Base-by-base conservation (phyloP, 1,140 invertebrate species). In the Cyrtorhinus lividipennis region DNA sequence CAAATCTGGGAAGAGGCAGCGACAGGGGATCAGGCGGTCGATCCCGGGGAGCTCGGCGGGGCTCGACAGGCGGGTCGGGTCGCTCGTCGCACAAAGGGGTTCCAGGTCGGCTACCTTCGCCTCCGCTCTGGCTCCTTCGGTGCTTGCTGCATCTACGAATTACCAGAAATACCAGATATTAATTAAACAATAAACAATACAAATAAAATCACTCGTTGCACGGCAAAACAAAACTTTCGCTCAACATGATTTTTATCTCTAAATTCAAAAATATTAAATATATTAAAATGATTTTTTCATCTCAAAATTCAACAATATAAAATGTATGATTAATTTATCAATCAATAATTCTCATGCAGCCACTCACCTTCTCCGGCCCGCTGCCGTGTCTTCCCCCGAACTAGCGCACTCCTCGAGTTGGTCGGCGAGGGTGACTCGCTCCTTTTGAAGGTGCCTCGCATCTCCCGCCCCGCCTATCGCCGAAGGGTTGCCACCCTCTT, bases 81-180 rank as follows among this genome's bases (percentile, higher is more conserved):
- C 84, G 75, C 69, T 92, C 89, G 73, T 91, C 88, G 66, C 87
- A 87, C 20, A 91, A 74, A 10, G 89, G 88, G 3, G 88, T 91
- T 10, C 87, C 88, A 2, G 88, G 86, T 61, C 88, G 73, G 1
- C 85, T 87, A 48, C 82, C 82, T 79, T 80, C 68, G 48, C 48
- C 48, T 68, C 73, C 66, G 72, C 74, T 64, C 66, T 72, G 59
- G 69, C 71, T 66, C 69, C 72, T 48, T 63, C 73, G 62, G 72
- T 71, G 70, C 72, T 74, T 62, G 72, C 73, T 73, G 24, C 75
- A 12, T 18, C 58, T 65, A 27, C 75, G 48, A 20, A 53, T 10
- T 10, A 44, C 38, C 38, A 44, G 8, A n/a, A 44, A 44, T n/a
- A n/a, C n/a, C n/a, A n/a, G n/a, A n/a, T n/a, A n/a, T n/a, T n/a